Conservation (phyloP, 1,140 invertebrate genomes). For the Trigoniulus corallinus region DNA sequence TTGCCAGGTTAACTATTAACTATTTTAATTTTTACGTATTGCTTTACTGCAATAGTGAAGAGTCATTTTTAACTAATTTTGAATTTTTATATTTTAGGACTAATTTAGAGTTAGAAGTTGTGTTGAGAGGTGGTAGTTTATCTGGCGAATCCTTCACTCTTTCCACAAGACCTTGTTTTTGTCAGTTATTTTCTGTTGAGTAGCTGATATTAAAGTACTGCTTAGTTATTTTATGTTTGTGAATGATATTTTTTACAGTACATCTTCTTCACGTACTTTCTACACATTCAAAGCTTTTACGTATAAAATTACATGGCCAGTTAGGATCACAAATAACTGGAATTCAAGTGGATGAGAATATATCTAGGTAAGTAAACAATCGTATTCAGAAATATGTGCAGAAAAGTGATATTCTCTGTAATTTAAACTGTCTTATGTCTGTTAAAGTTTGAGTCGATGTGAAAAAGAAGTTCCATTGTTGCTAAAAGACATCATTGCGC, state of each 20-base stretch:
- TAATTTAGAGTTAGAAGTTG: conserved; percentile 80
- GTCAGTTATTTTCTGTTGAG: conserved; percentile 23
- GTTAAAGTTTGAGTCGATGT: conserved; percentile 19
- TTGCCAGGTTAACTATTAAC: conserved; percentile 39
- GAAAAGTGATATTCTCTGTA: neutral
- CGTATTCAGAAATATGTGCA: neutral
- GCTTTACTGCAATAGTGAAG: neutral
- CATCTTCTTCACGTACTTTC: conserved; percentile 73
- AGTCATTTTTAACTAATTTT: neutral
- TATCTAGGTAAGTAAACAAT: conserved; percentile 5
- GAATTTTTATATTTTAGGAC: conserved; percentile 38
- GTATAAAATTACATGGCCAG: conserved; percentile 27
- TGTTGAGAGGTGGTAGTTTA: conserved; percentile 64
- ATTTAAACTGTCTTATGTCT: too few species aligned
- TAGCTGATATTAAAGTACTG: neutral
- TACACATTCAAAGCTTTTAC: conserved; percentile 51
- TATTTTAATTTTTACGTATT: conserved; percentile 4
- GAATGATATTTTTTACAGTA: conserved; percentile 34
- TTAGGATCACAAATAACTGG: conserved; percentile 29
- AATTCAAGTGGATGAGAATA: conserved; percentile 13
- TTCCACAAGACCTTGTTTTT: conserved; percentile 64
- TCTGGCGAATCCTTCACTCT: conserved; percentile 21
- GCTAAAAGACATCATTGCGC: conserved; percentile 59
- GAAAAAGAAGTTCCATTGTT: conserved; percentile 61
- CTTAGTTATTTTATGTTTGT: too few species aligned